Evolutionary conservation across 2,113 vertebrate species (phyloP).

Genomic region (Pheucticus melanocephalus): DNA sequence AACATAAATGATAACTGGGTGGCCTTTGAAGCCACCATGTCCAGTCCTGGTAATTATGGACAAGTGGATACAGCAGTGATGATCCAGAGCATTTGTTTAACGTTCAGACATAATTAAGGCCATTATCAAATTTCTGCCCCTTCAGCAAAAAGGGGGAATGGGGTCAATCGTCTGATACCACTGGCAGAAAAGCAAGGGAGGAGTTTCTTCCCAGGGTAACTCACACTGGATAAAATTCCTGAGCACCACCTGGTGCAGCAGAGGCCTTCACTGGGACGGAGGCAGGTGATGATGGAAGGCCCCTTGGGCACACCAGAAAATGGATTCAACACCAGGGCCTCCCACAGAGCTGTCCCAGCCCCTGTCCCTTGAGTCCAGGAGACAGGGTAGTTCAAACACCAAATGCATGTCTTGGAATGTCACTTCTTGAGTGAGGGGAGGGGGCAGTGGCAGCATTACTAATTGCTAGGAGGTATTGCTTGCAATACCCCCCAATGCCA

Average conservation of each 20-base stretch:
- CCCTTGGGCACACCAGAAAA: conserved; percentile 64
- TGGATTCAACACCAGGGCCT: conserved; percentile 52
- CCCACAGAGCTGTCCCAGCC: conserved; percentile 50
- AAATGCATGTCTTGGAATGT: conserved; percentile 9
- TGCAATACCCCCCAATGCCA: background rate
- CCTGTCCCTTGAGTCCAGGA: background rate
- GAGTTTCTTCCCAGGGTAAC: background rate
- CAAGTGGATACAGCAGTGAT: conserved; percentile 36
- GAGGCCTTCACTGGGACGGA: fast-evolving
- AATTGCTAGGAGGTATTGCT: background rate
- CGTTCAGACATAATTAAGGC: conserved; percentile 47
- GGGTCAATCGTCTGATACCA: background rate
- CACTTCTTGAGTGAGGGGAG: background rate
- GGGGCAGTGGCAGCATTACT: background rate
- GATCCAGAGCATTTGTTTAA: conserved; percentile 30
- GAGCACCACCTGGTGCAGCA: conserved; percentile 40
- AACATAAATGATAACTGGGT: conserved; percentile 63
- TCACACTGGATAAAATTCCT: conserved; percentile 46
- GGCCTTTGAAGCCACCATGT: conserved; percentile 65
- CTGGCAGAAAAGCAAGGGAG: background rate
- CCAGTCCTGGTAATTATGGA: conserved; percentile 38
- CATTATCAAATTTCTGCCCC: conserved; percentile 63
- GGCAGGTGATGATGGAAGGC: conserved; percentile 58
- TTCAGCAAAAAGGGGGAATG: conserved; percentile 27
- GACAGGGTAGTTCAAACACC: conserved; percentile 36